Percentiles rank a stretch among this genome's conserved stretches.
phyloP scores from a whole-genome alignment of 2,113 vertebrate genomes.

The Salvelinus sp. region DNA sequence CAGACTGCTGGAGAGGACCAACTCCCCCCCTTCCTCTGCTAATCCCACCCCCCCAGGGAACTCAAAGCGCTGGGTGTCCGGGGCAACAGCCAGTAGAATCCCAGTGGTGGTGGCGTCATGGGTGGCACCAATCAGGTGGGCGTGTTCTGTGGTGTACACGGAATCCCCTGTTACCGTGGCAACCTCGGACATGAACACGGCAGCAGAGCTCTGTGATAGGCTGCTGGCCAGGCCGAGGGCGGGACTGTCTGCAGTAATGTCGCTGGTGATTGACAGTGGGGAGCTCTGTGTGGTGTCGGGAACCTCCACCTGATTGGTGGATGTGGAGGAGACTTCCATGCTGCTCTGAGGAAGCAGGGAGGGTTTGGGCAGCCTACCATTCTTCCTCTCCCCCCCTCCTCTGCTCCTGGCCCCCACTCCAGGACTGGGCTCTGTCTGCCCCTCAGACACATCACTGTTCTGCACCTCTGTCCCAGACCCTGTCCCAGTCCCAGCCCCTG shows the following conservation, averaged over 20 bases:
- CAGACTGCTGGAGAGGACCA: conserved; percentile 92
- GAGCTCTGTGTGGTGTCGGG: conserved; percentile 98
- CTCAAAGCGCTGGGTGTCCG: conserved; percentile 93
- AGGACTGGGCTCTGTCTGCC: conserved; percentile 89
- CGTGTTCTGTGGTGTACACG: conserved; percentile 90
- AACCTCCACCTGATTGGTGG: conserved; percentile 94
- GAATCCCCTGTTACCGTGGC: conserved; percentile 84
- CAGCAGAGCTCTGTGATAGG: conserved; percentile 86
- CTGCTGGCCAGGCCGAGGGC: conserved; percentile 87
- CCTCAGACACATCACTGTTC: conserved; percentile 96
- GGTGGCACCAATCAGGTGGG: conserved; percentile 87
- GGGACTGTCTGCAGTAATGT: conserved; percentile 89
- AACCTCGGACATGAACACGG: conserved; percentile 97
- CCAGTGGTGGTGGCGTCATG: conserved; percentile 77
- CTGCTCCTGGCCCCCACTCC: conserved; percentile 78
- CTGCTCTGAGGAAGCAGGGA: conserved; percentile 94
- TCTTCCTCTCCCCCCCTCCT: conserved; percentile 85
- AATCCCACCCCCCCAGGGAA: conserved; percentile 85
- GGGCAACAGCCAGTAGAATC: conserved; percentile 90
- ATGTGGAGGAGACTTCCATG: conserved; percentile 91
- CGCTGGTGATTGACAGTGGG: conserved; percentile 94
- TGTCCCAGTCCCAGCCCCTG: conserved; percentile 39
- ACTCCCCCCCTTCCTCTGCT: conserved; percentile 78
- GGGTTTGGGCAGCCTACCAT: conserved; percentile 90
- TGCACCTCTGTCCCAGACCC: conserved; percentile 89